These are phyloP conservation scores for Cremastobaeus sp. DNA, from an alignment of 2,888 invertebrate genomes.

Conservation along the genomic window DNA sequence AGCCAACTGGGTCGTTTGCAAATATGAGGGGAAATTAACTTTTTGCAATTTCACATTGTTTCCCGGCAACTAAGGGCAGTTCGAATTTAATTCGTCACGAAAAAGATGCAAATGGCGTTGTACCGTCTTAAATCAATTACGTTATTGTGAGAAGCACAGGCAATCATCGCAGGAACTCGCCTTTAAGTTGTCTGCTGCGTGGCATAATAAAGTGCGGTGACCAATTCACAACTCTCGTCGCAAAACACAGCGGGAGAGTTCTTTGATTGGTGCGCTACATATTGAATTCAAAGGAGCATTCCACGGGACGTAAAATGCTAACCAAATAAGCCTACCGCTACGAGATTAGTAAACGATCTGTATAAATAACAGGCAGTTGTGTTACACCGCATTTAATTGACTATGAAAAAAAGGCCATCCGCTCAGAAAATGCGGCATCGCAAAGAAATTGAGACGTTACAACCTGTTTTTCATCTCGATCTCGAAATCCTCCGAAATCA, in stretches of 20 bases:
- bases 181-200: slow-evolving; percentile 13
- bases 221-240: slow-evolving; percentile 31
- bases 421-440: no score
- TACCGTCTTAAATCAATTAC: slow-evolving; percentile 20
- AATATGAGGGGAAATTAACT: no score
- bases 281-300: slow-evolving; percentile 17
- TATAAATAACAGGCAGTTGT: background rate
- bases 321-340: slow-evolving; percentile 1
- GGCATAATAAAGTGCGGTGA: slow-evolving; percentile 26
- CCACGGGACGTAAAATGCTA: slow-evolving; percentile 13
- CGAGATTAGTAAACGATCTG: background rate
- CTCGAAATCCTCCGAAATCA: background rate
- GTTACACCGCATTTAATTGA: no score
- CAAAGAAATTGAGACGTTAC: no score
- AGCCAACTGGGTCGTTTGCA: no score
- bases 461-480: background rate
- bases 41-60: no score
- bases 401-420: no score
- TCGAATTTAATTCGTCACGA: no score
- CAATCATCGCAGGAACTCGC: slow-evolving; percentile 31
- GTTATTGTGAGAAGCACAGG: slow-evolving; percentile 18
- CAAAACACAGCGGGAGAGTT: slow-evolving; percentile 26
- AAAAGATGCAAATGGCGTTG: slow-evolving; percentile 6
- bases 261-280: slow-evolving; percentile 35
- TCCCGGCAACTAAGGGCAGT: no score